Conservation (phyloP, 2,888 invertebrate genomes). For the Gortyna flavago region DNA sequence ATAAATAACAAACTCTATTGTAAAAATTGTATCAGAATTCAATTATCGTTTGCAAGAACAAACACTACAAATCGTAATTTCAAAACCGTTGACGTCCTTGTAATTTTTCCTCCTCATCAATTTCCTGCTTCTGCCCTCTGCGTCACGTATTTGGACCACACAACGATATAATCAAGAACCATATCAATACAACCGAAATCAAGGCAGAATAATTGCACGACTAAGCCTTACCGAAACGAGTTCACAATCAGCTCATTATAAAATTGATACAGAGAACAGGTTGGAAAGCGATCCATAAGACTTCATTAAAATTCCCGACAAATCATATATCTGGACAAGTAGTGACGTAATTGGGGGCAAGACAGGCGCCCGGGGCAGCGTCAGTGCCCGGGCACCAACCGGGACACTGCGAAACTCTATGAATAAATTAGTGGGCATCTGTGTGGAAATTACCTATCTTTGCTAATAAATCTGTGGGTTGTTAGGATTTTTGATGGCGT, state of each 20-base stretch:
- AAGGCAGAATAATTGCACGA: slow-evolving; percentile 50
- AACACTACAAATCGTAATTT: slow-evolving; percentile 6
- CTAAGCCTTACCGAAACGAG: slow-evolving; percentile 48
- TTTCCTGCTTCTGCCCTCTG: slow-evolving; percentile 1
- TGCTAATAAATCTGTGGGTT: slow-evolving; percentile 65
- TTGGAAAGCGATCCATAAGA: slow-evolving; percentile 62
- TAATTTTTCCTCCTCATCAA: not conserved
- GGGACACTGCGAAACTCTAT: slow-evolving; percentile 75
- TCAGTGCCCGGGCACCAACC: slow-evolving; percentile 61
- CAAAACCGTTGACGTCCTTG: not conserved
- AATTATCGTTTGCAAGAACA: not conserved
- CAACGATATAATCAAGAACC: slow-evolving; percentile 45
- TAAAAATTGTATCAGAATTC: not conserved
- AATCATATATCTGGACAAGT: slow-evolving; percentile 76
- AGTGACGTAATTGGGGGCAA: slow-evolving; percentile 75
- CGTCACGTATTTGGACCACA: slow-evolving; percentile 49
- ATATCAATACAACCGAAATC: slow-evolving; percentile 44
- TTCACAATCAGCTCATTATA: slow-evolving; percentile 59
- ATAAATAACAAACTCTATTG: not conserved
- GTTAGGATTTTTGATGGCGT: slow-evolving; percentile 54
- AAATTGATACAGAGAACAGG: slow-evolving; percentile 49
- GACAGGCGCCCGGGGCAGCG: slow-evolving; percentile 67
- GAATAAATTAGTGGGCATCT: slow-evolving; percentile 77
- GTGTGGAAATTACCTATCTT: slow-evolving; percentile 73
- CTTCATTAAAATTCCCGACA: slow-evolving; percentile 78